Evolutionary conservation across 2,888 invertebrate species (phyloP).

Genomic region (Homarus gammarus): DNA sequence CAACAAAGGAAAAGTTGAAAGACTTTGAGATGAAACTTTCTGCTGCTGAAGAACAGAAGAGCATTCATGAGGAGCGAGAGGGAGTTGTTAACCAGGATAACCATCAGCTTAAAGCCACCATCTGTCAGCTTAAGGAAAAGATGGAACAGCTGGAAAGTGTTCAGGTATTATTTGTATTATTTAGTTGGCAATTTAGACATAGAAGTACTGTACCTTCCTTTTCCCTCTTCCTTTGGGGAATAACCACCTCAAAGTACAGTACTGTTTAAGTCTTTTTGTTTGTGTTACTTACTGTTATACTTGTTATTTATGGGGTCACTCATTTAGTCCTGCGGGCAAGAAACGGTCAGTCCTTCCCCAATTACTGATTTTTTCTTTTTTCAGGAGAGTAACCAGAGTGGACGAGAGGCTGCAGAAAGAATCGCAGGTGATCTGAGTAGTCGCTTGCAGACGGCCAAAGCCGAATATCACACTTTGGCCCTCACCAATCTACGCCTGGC

Average conservation of each 20-base stretch:
- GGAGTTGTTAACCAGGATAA: conserved; percentile 60
- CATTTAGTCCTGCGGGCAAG: too few relatives aligned
- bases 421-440: conserved; percentile 69
- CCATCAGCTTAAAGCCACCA: conserved; percentile 45
- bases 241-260: too few relatives aligned
- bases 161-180: conserved; percentile 18
- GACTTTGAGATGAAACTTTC: conserved; percentile 22
- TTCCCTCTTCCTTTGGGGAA: too few relatives aligned
- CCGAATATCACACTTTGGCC: conserved; percentile 60
- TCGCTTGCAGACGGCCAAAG: conserved; percentile 42
- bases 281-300: too few relatives aligned
- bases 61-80: conserved; percentile 43
- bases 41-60: conserved; percentile 22
- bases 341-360: too few relatives aligned
- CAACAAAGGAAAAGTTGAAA: conserved; percentile 19
- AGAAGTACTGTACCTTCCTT: too few relatives aligned
- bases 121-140: conserved; percentile 27
- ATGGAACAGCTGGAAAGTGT: conserved; percentile 25
- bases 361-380: neutral
- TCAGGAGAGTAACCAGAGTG: conserved; percentile 41
- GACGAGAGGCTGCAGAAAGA: conserved; percentile 60
- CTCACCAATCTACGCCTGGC: conserved; percentile 46
- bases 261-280: too few relatives aligned
- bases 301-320: too few relatives aligned
- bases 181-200: neutral